Conservation (phyloP, 2,113 vertebrate species). For the Xiphophorus hellerii region DNA sequence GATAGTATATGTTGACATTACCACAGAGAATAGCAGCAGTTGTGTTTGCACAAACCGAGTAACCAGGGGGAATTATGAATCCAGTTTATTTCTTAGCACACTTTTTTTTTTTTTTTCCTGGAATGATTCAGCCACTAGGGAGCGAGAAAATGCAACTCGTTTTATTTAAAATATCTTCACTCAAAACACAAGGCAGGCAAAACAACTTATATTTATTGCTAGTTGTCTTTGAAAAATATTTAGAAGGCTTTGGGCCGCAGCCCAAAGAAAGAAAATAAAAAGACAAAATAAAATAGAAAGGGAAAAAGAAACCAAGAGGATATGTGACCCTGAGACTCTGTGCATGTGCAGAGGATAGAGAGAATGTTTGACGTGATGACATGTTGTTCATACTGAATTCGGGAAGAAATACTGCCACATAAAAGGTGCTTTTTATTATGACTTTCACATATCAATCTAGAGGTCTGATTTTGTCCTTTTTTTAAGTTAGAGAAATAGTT, state of each 20-base stretch:
- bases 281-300: background rate
- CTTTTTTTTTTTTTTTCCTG: slow-evolving; percentile 24
- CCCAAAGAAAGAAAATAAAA: slow-evolving; percentile 45
- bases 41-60: slow-evolving; percentile 21
- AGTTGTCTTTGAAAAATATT: slow-evolving; percentile 49
- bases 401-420: background rate
- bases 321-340: slow-evolving; percentile 18
- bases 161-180: slow-evolving; percentile 57
- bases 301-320: slow-evolving; percentile 9
- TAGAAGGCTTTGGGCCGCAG: slow-evolving; percentile 32
- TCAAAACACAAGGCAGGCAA: slow-evolving; percentile 42
- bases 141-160: slow-evolving; percentile 40
- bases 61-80: slow-evolving; percentile 44
- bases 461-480: background rate
- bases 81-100: slow-evolving; percentile 50
- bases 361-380: slow-evolving; percentile 8
- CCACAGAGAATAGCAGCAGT: slow-evolving; percentile 31
- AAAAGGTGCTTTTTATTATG: background rate
- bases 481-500: slow-evolving; percentile 6
- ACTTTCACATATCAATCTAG: background rate
- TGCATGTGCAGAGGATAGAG: slow-evolving; percentile 1
- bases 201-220: slow-evolving; percentile 62
- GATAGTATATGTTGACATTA: slow-evolving; percentile 30
- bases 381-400: background rate
- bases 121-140: slow-evolving; percentile 40